These are phyloP conservation scores for Podarcis muralis DNA, from an alignment of 2,113 vertebrate genomes.

Conservation along the genomic window DNA sequence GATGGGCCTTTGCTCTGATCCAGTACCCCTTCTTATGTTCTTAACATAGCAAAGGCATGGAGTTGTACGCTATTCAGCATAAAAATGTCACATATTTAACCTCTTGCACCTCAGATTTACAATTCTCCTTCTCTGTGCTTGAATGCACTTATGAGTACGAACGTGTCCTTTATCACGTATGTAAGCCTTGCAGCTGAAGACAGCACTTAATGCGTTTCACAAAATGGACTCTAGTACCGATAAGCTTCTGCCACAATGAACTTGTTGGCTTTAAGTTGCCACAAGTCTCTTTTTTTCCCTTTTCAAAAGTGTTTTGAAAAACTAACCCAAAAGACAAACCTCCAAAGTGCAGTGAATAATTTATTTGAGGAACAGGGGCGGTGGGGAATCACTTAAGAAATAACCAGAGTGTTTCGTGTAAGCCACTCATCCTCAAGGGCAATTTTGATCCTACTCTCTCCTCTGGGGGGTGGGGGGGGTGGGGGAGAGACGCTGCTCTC, in stretches of 20 bases:
- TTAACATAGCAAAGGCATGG: not conserved
- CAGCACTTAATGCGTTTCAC: not conserved
- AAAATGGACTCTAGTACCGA: not conserved
- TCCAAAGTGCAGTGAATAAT: conserved; percentile 11
- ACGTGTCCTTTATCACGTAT: not conserved
- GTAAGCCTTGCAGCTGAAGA: not conserved
- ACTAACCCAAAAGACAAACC: not conserved
- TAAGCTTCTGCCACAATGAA: not conserved
- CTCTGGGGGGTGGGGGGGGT: not conserved
- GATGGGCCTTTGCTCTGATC: not conserved
- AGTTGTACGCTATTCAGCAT: not conserved
- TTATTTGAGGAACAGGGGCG: not conserved
- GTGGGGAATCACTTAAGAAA: not conserved
- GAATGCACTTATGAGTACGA: no score
- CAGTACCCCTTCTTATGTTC: not conserved
- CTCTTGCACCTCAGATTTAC: not conserved
- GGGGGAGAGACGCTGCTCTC: not conserved
- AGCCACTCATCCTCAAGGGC: not conserved
- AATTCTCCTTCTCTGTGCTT: not conserved
- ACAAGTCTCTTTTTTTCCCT: not conserved
- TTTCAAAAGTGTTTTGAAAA: not conserved
- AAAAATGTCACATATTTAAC: not conserved
- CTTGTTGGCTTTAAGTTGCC: not conserved
- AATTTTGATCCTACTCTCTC: not conserved
- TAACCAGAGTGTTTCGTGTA: not conserved